A percentile compares a stretch with the other conserved stretches of the same genome.
phyloP scores from a whole-genome alignment of 2,113 vertebrate species.

The Centropus bengalensis region DNA sequence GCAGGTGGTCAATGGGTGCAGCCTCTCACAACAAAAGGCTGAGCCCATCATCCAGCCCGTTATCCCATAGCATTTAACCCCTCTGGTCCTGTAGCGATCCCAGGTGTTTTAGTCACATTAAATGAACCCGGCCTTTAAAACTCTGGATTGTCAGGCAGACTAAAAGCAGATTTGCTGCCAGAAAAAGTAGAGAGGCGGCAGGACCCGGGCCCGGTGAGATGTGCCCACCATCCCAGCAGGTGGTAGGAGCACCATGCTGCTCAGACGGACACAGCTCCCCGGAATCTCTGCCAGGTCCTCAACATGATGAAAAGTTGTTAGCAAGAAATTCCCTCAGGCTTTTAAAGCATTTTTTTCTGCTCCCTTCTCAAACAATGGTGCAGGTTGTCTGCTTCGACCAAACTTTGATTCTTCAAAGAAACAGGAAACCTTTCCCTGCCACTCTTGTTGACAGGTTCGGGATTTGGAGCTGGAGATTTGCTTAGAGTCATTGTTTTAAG shows the following conservation, averaged over 20 bases:
- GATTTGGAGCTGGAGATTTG: not conserved
- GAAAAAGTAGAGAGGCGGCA: not conserved
- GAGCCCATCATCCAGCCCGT: not conserved
- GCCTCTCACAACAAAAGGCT: not conserved
- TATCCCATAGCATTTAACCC: not conserved
- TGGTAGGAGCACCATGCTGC: rapidly evolving
- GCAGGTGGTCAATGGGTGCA: not conserved
- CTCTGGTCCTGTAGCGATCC: not conserved
- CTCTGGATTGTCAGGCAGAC: not conserved
- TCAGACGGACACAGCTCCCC: not conserved
- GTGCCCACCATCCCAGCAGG: not conserved
- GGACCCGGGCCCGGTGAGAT: not conserved
- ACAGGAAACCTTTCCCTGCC: not conserved
- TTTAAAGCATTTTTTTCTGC: not conserved
- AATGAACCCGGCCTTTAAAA: not conserved
- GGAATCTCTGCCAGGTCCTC: not conserved
- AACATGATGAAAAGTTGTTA: not conserved
- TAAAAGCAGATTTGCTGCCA: not conserved
- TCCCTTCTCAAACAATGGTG: not conserved
- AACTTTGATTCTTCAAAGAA: not conserved
- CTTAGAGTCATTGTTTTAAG: not conserved
- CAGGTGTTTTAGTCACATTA: not conserved
- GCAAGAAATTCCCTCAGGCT: not conserved
- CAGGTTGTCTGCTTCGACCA: not conserved
- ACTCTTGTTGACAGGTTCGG: not conserved